Base-by-base conservation (phyloP, 2,113 vertebrate genomes). In the rat (Rattus norvegicus) region DNA sequence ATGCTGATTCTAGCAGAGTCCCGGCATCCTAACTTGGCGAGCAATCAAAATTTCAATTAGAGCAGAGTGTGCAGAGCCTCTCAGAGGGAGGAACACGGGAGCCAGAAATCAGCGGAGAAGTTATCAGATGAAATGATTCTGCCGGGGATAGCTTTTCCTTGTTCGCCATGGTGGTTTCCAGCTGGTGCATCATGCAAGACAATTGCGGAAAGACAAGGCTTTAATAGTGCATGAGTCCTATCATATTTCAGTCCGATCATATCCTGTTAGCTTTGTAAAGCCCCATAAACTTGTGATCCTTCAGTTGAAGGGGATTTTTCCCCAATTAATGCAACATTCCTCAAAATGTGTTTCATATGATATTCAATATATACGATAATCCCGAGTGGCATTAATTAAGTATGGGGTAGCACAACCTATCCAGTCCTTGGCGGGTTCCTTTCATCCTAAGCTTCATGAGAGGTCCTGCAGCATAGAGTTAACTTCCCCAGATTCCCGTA, bases 11-110 rank as follows among this genome's bases (percentile, higher is more conserved):
- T 79, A 47, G 30, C 80, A 92, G 43, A 85, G 85, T 26, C 88
- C 65, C 28, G 43, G 56, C 69, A 92, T 83, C 65, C 91, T 83
- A 76, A 73, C 80, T 52, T 92, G 77, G 81, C 88, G 69, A 86
- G 85, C 76, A 90, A 39, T 95, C 95, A 90, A 79, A 90, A 93
- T 77, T 86, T 77, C 96, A 92, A 19, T 96, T 86, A 97, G 73
- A 93, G 80, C 36, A 39, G 56, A 93, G 59, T 30, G 47, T 81
- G n/a, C 91, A 67, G 75, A 30, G 70, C 47, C 43, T 90, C 47
- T 84, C 63, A 63, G 83, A 96, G 59, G 70, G 75, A 54, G 65
- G 80, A 93, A 70, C n/a, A 14, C 7, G 16, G 61, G 76, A 85
- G 72, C 52, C 75, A 92, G 95, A 88, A 90, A 91, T 92, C 84